phyloP scores from a whole-genome alignment of 2,888 invertebrate genomes.

The Brachypalpus laphriformis region DNA sequence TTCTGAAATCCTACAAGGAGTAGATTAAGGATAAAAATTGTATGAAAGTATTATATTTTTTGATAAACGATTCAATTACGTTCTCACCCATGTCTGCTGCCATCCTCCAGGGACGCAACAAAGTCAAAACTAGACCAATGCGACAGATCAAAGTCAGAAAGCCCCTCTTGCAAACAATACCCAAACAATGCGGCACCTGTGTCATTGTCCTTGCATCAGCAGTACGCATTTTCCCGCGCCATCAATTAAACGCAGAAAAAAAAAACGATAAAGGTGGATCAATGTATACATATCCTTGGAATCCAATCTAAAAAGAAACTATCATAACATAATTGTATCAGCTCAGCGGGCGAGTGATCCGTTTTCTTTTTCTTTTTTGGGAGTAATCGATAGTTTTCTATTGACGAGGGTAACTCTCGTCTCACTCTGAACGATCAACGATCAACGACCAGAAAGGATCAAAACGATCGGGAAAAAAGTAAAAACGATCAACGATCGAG shows the following conservation, averaged over 20 bases:
- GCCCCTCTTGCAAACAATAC: constrained; percentile 35
- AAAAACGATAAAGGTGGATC: constrained; percentile 54
- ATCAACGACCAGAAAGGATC: constrained; percentile 27
- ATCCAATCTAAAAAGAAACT: constrained; percentile 39
- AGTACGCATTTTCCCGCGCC: constrained; percentile 33
- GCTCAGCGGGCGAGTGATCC: constrained; percentile 66
- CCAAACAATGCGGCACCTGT: constrained; percentile 71
- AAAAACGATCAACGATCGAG: constrained; percentile 42
- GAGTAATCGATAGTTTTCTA: constrained; percentile 69
- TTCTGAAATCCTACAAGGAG: neutral
- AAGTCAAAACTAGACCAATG: constrained; percentile 55
- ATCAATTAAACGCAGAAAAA: constrained; percentile 38
- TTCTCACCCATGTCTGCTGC: constrained; percentile 68
- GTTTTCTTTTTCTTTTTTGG: neutral
- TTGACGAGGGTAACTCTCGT: constrained; percentile 58
- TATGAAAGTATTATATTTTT: constrained; percentile 38
- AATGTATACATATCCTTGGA: constrained; percentile 20
- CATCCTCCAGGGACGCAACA: neutral
- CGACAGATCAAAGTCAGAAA: constrained; percentile 64
- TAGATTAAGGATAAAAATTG: constrained; percentile 37
- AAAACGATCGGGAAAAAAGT: neutral
- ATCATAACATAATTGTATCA: constrained; percentile 71
- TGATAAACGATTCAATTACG: constrained; percentile 72
- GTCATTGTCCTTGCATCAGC: constrained; percentile 53
- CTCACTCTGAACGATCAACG: constrained; percentile 13